phyloP scores from a whole-genome alignment of 2,113 vertebrate species.

The Cinclus cinclus region DNA sequence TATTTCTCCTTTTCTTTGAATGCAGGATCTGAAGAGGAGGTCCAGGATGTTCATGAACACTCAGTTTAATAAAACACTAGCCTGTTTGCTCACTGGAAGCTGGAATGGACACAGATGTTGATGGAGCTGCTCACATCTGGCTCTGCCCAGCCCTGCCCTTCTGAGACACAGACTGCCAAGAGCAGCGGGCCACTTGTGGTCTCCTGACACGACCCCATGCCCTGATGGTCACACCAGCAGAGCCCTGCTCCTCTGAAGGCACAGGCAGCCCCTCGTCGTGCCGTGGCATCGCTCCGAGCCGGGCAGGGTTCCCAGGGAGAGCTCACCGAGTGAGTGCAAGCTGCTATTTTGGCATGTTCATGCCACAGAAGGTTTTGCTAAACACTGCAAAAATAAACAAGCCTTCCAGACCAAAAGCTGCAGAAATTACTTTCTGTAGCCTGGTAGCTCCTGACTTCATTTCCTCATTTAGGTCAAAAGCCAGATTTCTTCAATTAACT shows the following conservation, averaged over 20 bases:
- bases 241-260: neutral
- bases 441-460: slow-evolving; percentile 56
- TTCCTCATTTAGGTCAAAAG: slow-evolving; percentile 65
- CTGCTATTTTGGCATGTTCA: slow-evolving; percentile 45
- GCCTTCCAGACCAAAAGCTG: slow-evolving; percentile 49
- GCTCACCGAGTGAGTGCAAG: slow-evolving; percentile 73
- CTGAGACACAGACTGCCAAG: neutral
- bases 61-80: slow-evolving; percentile 72
- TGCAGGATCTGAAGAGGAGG: slow-evolving; percentile 88
- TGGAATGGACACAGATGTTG: slow-evolving; percentile 70
- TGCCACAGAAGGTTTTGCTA: slow-evolving; percentile 56
- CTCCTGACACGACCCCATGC: neutral
- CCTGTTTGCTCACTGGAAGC: slow-evolving; percentile 61
- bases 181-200: neutral
- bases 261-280: neutral
- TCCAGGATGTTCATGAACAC: slow-evolving; percentile 83
- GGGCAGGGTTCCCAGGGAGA: slow-evolving; percentile 26
- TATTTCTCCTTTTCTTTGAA: slow-evolving; percentile 39
- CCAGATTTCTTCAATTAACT: slow-evolving; percentile 35
- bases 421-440: slow-evolving; percentile 49
- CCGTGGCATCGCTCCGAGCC: neutral
- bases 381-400: slow-evolving; percentile 56
- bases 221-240: neutral
- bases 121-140: neutral
- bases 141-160: neutral